These are phyloP conservation scores for Platyscapa corneri DNA, from an alignment of 1,140 invertebrate species.

Conservation along the genomic window DNA sequence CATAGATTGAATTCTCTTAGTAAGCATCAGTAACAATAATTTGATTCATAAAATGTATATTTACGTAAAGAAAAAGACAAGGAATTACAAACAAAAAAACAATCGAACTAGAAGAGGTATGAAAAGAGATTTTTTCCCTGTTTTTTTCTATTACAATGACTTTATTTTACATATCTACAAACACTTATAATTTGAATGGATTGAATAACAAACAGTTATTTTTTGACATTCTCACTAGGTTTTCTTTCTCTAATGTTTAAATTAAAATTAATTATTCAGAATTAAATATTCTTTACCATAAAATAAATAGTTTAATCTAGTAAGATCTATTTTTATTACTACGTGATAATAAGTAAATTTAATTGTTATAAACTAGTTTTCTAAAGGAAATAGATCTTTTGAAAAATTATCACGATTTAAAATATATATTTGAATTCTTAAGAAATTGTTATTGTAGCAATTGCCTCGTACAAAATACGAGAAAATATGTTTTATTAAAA, in stretches of 20 bases:
- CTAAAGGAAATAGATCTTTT: no score
- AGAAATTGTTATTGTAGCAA: no score
- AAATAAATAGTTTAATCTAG: not conserved
- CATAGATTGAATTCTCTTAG: not conserved
- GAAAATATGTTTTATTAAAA: no score
- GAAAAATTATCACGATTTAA: no score
- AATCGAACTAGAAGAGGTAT: not conserved
- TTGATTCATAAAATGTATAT: not conserved
- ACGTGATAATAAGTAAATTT: no score
- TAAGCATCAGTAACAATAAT: not conserved
- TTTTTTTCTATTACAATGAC: not conserved
- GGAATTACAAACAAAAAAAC: not conserved
- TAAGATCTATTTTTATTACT: no score
- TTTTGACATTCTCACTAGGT: not conserved
- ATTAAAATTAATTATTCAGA: not conserved
- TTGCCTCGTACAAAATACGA: no score
- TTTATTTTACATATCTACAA: not conserved
- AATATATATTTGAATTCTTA: no score
- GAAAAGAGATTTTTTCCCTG: constrained; percentile 5
- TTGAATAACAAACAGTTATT: not conserved
- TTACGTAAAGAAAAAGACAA: no score
- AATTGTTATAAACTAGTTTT: no score
- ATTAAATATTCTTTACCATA: not conserved
- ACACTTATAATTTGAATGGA: not conserved
- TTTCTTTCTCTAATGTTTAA: not conserved